These are phyloP conservation scores for Tenthredo amoena DNA, from an alignment of 2,888 invertebrate genomes.

Conservation along the genomic window DNA sequence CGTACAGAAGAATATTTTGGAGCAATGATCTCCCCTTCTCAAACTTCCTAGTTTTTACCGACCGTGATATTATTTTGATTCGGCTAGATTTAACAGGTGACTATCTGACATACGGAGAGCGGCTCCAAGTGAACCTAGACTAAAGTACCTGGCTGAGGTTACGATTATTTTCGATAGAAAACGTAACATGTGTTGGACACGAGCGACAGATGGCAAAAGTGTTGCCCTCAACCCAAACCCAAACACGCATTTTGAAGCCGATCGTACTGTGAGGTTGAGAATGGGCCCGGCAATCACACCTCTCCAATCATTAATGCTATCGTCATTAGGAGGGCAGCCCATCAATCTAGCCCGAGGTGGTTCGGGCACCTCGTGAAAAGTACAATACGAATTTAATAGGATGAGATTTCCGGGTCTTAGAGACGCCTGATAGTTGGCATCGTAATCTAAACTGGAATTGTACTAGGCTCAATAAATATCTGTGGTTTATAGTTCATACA, in stretches of 20 bases:
- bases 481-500: not conserved
- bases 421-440: not conserved
- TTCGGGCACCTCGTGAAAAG: slow-evolving; percentile 36
- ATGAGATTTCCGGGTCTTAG: slow-evolving; percentile 37
- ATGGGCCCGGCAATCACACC: slow-evolving; percentile 43
- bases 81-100: slow-evolving; percentile 72
- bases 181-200: slow-evolving; percentile 71
- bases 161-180: slow-evolving; percentile 67
- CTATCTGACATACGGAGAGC: slow-evolving; percentile 73
- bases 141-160: slow-evolving; percentile 56
- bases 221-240: slow-evolving; percentile 51
- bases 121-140: slow-evolving; percentile 57
- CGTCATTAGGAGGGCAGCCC: slow-evolving; percentile 46
- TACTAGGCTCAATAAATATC: slow-evolving; percentile 7
- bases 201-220: slow-evolving; percentile 69
- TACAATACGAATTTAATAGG: slow-evolving; percentile 43
- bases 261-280: slow-evolving; percentile 14
- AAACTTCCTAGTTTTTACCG: slow-evolving; percentile 1
- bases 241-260: slow-evolving; percentile 32
- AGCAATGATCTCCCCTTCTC: not conserved
- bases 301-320: slow-evolving; percentile 48
- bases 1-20: not conserved
- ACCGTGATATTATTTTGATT: slow-evolving; percentile 71
- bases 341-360: slow-evolving; percentile 44
- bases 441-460: slow-evolving; percentile 21